Percentiles rank a stretch among this genome's conserved stretches.
These are phyloP conservation scores for Phenganax stokvisi DNA, from an alignment of 92 coral and sea anemone genomes.

Conservation along the genomic window DNA sequence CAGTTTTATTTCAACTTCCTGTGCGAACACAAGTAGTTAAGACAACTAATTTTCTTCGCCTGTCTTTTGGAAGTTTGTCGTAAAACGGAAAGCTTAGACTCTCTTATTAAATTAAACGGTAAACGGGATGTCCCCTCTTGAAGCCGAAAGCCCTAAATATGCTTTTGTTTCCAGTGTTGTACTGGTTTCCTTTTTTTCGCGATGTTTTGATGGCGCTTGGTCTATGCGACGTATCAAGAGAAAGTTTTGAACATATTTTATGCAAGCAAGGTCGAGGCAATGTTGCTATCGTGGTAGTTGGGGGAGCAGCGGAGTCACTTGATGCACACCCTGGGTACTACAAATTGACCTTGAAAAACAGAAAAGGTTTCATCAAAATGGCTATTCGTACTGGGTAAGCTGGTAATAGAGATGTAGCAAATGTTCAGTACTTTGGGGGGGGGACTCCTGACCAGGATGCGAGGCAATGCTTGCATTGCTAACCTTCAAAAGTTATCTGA, in stretches of 20 bases:
- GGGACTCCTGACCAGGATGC: too few relatives aligned
- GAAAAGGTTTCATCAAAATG: constrained; percentile 93
- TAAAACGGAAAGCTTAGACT: too few relatives aligned
- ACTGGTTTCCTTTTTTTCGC: constrained; percentile 82
- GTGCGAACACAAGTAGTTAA: too few relatives aligned
- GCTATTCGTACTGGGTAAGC: constrained; percentile 90
- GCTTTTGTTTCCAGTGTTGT: constrained; percentile 54
- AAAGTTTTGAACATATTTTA: constrained; percentile 66
- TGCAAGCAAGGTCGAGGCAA: constrained; percentile 77
- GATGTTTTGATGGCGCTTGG: constrained; percentile 92
- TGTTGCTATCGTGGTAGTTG: constrained; percentile 85
- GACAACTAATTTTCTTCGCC: too few relatives aligned
- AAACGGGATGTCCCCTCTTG: too few relatives aligned
- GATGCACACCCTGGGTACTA: constrained; percentile 93
- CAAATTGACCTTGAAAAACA: constrained; percentile 67
- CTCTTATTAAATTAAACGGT: too few relatives aligned
- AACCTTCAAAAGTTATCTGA: too few relatives aligned
- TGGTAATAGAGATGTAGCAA: not conserved
- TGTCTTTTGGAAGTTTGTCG: too few relatives aligned
- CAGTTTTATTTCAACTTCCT: too few relatives aligned
- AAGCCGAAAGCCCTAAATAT: too few relatives aligned
- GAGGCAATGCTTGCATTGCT: too few relatives aligned
- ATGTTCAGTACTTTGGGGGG: not conserved
- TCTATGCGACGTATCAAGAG: constrained; percentile 80
- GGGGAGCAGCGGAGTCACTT: constrained; percentile 95